These are phyloP conservation scores for Zaprionus inermis DNA, from an alignment of 1,140 invertebrate genomes.

Conservation along the genomic window DNA sequence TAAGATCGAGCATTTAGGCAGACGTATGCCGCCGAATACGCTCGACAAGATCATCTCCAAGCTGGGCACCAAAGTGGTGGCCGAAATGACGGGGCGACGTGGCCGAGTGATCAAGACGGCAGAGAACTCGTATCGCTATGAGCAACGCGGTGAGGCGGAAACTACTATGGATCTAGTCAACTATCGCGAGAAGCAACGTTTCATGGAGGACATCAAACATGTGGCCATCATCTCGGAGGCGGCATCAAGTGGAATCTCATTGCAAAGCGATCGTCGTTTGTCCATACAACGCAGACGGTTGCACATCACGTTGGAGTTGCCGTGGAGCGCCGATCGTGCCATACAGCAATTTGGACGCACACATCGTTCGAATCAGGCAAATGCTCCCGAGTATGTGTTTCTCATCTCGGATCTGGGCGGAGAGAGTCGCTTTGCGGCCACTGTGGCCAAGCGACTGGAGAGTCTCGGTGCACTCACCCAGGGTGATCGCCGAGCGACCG, in stretches of 20 bases:
- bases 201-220: conserved; percentile 99
- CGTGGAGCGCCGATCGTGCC: conserved; percentile 99
- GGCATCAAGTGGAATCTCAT: conserved; percentile 98
- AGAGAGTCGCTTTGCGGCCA: conserved; percentile 96
- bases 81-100: conserved; percentile 99
- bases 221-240: conserved; percentile 99
- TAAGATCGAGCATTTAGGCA: conserved; percentile 94
- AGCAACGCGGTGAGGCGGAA: conserved; percentile 96
- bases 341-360: conserved; percentile 98
- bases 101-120: conserved; percentile 96
- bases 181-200: conserved; percentile 93
- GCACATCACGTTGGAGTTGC: conserved; percentile 98
- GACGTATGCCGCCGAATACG: conserved; percentile 96
- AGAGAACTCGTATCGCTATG: conserved; percentile 94
- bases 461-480: conserved; percentile 98
- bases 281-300: conserved; percentile 96
- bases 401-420: conserved; percentile 99
- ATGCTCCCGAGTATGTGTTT: conserved; percentile 99
- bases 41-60: conserved; percentile 99
- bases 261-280: conserved; percentile 96
- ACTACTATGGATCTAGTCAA: conserved; percentile 98
- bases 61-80: conserved; percentile 97
- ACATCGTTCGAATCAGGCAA: conserved; percentile 92
- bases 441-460: conserved; percentile 97
- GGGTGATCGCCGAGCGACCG: conserved; percentile 97